A percentile compares a stretch with the other conserved stretches of the same genome.
phyloP scores from a whole-genome alignment of 2,888 invertebrate species.

The Malachius bipustulatus region DNA sequence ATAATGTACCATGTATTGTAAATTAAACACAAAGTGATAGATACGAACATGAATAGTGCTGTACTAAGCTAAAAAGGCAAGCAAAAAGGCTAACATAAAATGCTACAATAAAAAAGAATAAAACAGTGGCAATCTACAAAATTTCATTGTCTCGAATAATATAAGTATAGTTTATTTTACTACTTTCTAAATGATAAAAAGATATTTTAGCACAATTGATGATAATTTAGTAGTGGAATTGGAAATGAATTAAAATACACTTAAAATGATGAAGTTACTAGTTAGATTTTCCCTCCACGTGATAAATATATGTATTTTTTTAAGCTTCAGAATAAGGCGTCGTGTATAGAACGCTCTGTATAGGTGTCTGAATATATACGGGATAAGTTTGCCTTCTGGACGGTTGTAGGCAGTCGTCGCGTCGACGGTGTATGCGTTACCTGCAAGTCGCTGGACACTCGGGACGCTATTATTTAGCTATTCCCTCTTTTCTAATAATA shows the following conservation, averaged over 20 bases:
- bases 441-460: constrained; percentile 27
- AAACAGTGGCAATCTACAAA: constrained; percentile 20
- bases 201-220: constrained; percentile 26
- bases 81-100: background rate
- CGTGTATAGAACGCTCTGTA: constrained; percentile 23
- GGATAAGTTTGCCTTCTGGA: constrained; percentile 30
- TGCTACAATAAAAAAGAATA: too few species aligned
- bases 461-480: constrained; percentile 16
- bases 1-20: constrained; percentile 11
- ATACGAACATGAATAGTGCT: constrained; percentile 4
- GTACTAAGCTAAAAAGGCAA: background rate
- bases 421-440: constrained; percentile 35
- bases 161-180: constrained; percentile 20
- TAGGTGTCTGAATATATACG: constrained; percentile 26
- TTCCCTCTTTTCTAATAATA: background rate
- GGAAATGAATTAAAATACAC: constrained; percentile 17
- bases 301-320: constrained; percentile 36
- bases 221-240: constrained; percentile 20
- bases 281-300: constrained; percentile 31
- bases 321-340: too few species aligned
- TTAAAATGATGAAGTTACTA: constrained; percentile 23
- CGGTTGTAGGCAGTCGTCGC: constrained; percentile 27
- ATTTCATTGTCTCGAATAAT: constrained; percentile 14
- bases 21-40: constrained; percentile 16
- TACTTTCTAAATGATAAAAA: constrained; percentile 16